phyloP scores from a whole-genome alignment of 2,797 vertebrate species.

The Paedocypris micromegethes region DNA sequence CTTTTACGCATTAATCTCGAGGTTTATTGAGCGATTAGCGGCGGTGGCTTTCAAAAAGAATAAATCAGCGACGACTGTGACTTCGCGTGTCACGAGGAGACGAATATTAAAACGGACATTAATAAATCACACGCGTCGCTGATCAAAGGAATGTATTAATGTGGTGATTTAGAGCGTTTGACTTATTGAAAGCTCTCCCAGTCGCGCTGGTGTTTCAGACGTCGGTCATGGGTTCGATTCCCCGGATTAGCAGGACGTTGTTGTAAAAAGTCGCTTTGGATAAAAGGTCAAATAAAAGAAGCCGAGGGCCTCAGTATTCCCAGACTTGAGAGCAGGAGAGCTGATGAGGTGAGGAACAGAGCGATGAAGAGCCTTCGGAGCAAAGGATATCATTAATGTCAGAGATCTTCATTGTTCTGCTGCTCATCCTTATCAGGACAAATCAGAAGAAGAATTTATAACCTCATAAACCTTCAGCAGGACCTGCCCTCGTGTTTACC shows the following conservation, averaged over 20 bases:
- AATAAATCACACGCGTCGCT: conserved; percentile 62
- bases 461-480: conserved; percentile 44
- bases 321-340: conserved; percentile 25
- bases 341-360: conserved; percentile 20
- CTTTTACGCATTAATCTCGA: conserved; percentile 42
- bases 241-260: no score
- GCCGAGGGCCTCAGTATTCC: conserved; percentile 47
- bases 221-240: no score
- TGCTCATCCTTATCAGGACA: conserved; percentile 50
- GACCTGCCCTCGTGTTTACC: conserved; percentile 16
- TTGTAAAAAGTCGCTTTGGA: no score
- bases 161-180: no score
- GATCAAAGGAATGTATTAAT: conserved; percentile 68
- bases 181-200: no score
- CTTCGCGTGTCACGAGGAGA: conserved; percentile 40
- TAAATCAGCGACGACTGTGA: conserved; percentile 46
- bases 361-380: conserved; percentile 8
- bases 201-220: no score
- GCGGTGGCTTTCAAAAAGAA: conserved; percentile 58
- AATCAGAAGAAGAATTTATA: conserved; percentile 54
- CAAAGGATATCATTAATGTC: conserved; percentile 46
- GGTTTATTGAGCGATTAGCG: conserved; percentile 41
- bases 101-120: conserved; percentile 53
- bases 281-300: conserved; percentile 52
- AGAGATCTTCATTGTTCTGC: conserved; percentile 41